Evolutionary conservation across 2,797 vertebrate genomes (phyloP), one percentile per base, ranked within the genome.

Genomic region (Sebastes variabilis): DNA sequence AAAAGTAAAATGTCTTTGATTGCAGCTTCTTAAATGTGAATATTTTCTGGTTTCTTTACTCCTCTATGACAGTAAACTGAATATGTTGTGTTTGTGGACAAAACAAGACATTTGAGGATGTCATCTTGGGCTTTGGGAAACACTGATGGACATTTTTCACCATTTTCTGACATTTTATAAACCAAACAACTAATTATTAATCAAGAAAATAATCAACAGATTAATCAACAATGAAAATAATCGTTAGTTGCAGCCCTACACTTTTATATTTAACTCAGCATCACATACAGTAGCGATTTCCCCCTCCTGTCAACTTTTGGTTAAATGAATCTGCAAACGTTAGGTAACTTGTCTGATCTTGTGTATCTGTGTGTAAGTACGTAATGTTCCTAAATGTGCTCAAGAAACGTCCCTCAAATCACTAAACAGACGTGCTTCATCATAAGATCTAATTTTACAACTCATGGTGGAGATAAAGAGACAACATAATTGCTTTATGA

Each of bases 21-120:
- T 46, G 3, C 42, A 46, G 42, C 16, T 18, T 18, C 14, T 46
- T 46, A 46, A 42, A 18, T 46, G 42, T 46, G 42, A 46, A 46
- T 46, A 6, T 4, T 18, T 18, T 46, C 42, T 18, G 6, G 42
- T 46, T 46, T 18, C 42, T 46, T 46, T 0, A 46, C 16, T 46
- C 42, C 16, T 46, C 16, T 18, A 18, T 46, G 42, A 46, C 42
- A 46, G 42, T 46, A 46, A 46, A 46, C 42, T 46, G 16, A n/a
- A n/a, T n/a, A n/a, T n/a, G n/a, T n/a, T n/a, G n/a, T n/a, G n/a
- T n/a, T n/a, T n/a, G 38, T 38, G 14, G 38, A 42, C 6, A 42
- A 42, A 42, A 18, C 42, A 46, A 46, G 0, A 18, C 0, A 4
- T 46, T 0, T 46, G 42, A 46, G 42, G 42, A 18, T 0, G 42